Base-by-base conservation (phyloP, 2,888 invertebrate genomes). In the Chrysotoxum bicinctum region DNA sequence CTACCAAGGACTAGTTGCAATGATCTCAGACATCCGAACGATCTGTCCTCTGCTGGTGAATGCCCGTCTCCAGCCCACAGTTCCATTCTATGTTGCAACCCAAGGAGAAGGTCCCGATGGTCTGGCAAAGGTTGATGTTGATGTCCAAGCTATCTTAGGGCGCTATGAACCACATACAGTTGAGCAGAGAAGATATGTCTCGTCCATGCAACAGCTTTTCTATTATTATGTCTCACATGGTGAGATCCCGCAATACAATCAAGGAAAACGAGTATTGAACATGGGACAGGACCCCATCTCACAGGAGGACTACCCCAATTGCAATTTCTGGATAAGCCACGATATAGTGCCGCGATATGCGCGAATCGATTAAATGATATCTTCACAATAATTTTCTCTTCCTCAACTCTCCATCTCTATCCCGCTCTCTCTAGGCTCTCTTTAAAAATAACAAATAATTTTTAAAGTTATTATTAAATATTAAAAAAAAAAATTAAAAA, bases 171-270 rank as follows among this genome's bases (percentile, higher is more conserved):
- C 95, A 0, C 94, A 94, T 88, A 94, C 94, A 45, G 94, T 95
- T 0, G 95, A 95, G 88, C 96, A 96, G 89, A 94, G 95, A 50
- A 93, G 95, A 19, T 97, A 95, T 89, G 94, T 96, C 88, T 94
- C 95, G 0, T 95, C 96, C 12, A 96, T 97, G 93, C 96, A 97
- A 89, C 95, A 95, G 87, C 91, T 97, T 35, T 97, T 97, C 91
- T 97, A 96, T 91, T 94, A 96, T 88, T 97, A 94, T 89, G 96
- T 97, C 1, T 94, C 95, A 93, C 94, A 95, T 87, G 97, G 96
- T n/a, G 94, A 93, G 87, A 92, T 96, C 74, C 92, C 94, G 12
- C 94, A 94, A n/a, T 93, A 94, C 8, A 94, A 94, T 74, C 91
- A 93, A 37, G 93, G 93, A 10, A 89, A 91, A 19, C 93, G 93